Base-by-base conservation (phyloP, 2,797 vertebrate species). In the Myotis findleyi region DNA sequence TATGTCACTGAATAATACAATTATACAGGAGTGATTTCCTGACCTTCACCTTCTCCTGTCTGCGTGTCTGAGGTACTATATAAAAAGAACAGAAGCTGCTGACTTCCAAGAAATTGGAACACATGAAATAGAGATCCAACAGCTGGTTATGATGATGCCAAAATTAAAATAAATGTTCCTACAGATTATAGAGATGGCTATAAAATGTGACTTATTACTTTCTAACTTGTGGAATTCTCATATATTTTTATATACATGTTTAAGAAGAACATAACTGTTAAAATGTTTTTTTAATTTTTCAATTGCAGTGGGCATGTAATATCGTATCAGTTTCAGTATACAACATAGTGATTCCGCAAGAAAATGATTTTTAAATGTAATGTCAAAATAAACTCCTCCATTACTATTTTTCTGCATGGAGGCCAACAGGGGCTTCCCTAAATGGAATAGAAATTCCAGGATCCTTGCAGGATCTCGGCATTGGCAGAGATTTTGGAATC, bases 11-110 rank as follows among this genome's bases (percentile, higher is more conserved):
- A 79, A 64, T 93, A 72, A 88, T 59, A n/a, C 51, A 91, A 41
- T 93, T 92, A 38, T n/a, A 62, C 12, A 0, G 57, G 92, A 93
- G 23, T 23, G 57, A 83, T 86, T 94, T 94, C 89, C 71, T 23
- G n/a, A 68, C 83, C 68, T 89, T 79, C 44, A 53, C 91, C 66
- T 84, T 86, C 73, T 49, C 51, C 71, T 84, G 3, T 59, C 95
- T 92, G 18, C 13, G 4, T 87, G 72, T 79, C 27, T 82, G 68
- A 95, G 53, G 49, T 71, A 7, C 64, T 83, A 0, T 21, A 7
- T 59, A 23, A 73, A 71, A 87, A 64, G n/a, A 84, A 30, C 66
- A 47, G 79, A 87, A 59, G 41, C 53, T 64, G 23, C 84, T 68
- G 87, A 81, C 38, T 81, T 83, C 71, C 38, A 38, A 30, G 69